These are phyloP conservation scores for Danaus chrysippus DNA, from an alignment of 2,888 invertebrate species.

Conservation along the genomic window DNA sequence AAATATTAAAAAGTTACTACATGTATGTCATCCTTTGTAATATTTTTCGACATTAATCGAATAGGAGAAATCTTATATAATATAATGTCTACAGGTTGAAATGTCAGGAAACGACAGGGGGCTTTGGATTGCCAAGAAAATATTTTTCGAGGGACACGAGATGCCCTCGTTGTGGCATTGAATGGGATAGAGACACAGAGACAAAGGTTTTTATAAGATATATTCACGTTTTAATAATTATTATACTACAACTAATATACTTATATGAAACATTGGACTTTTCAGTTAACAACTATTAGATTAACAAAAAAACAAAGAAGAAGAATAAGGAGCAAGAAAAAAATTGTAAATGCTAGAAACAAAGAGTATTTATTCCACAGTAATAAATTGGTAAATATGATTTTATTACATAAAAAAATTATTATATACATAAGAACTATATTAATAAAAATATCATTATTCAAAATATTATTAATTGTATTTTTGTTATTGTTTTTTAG, in stretches of 20 bases:
- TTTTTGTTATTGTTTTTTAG: constrained; percentile 42
- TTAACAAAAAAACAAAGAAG: constrained; percentile 50
- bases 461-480: constrained; percentile 8
- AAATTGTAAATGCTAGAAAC: constrained; percentile 31
- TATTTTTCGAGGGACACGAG: constrained; percentile 53
- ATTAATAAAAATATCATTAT: background rate
- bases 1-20: constrained; percentile 58
- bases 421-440: too few relatives aligned
- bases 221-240: background rate
- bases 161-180: constrained; percentile 58
- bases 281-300: constrained; percentile 50
- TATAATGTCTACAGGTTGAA: constrained; percentile 47
- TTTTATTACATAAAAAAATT: background rate
- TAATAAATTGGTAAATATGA: constrained; percentile 56
- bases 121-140: constrained; percentile 55
- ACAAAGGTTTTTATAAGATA: constrained; percentile 44
- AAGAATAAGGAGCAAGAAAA: constrained; percentile 41
- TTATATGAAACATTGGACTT: constrained; percentile 16
- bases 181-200: constrained; percentile 50
- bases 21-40: constrained; percentile 48
- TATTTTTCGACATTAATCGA: background rate
- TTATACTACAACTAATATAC: background rate
- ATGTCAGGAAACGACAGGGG: constrained; percentile 53
- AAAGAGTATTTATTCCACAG: constrained; percentile 42
- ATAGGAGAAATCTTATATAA: constrained; percentile 10